Evolutionary conservation across 1,140 invertebrate species (phyloP).

Genomic region (Acyrthosiphon pisum): DNA sequence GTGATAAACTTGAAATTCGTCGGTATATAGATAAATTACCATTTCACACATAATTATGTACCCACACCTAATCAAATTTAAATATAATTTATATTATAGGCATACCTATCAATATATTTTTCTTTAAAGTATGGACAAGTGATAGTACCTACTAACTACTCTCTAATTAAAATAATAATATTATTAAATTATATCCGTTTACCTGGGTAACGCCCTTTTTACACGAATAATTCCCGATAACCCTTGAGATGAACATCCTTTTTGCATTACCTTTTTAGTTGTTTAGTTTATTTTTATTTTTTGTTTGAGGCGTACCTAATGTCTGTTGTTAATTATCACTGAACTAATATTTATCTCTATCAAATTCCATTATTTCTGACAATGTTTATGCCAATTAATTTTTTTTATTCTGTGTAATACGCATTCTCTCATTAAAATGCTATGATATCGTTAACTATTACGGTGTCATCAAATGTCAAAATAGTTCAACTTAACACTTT

Average conservation of each 20-base stretch:
- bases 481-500: too few relatives aligned
- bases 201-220: neutral
- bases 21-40: neutral
- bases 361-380: neutral
- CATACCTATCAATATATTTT: neutral
- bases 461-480: neutral
- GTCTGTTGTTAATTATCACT: neutral
- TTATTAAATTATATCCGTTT: neutral
- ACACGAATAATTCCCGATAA: neutral
- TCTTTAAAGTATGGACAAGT: neutral
- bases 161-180: neutral
- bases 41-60: neutral
- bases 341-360: neutral
- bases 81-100: neutral
- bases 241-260: neutral
- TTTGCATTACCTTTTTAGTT: neutral
- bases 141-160: neutral
- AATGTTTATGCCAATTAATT: neutral
- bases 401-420: neutral
- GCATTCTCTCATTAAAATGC: neutral
- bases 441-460: neutral
- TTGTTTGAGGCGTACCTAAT: neutral
- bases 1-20: neutral
- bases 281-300: neutral
- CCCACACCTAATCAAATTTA: neutral